These are phyloP conservation scores for Lepidocolaptes lacrymiger DNA, from an alignment of 2,797 vertebrate species.

Conservation along the genomic window DNA sequence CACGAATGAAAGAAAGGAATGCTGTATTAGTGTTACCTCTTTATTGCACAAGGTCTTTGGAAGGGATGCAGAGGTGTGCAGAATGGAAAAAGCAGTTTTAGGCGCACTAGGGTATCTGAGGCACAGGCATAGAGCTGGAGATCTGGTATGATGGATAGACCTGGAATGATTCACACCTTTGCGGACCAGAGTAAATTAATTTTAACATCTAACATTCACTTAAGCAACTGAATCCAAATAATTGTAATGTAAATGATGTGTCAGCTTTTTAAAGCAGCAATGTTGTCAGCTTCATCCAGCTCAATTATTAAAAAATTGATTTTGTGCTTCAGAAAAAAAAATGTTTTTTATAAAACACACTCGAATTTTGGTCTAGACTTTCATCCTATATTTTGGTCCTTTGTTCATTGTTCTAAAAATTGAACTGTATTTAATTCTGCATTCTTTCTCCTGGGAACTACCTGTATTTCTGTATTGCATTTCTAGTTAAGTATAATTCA, in stretches of 20 bases:
- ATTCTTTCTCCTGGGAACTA: neutral
- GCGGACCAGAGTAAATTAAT: neutral
- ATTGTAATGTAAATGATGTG: neutral
- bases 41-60: neutral
- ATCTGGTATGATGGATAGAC: neutral
- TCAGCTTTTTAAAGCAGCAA: neutral
- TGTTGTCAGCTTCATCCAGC: neutral
- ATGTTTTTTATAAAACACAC: accelerated
- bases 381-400: neutral
- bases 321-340: neutral
- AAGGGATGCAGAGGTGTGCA: neutral
- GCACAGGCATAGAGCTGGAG: neutral
- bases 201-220: neutral
- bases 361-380: neutral
- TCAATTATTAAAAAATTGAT: neutral
- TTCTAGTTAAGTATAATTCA: neutral
- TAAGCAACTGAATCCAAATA: neutral
- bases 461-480: neutral
- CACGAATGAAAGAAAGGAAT: neutral
- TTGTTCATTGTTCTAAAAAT: neutral
- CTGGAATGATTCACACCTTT: neutral
- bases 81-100: neutral
- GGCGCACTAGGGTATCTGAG: neutral
- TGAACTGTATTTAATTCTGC: neutral
- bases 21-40: neutral